Conservation (phyloP, 2,888 invertebrate genomes). For the Altica lythri region DNA sequence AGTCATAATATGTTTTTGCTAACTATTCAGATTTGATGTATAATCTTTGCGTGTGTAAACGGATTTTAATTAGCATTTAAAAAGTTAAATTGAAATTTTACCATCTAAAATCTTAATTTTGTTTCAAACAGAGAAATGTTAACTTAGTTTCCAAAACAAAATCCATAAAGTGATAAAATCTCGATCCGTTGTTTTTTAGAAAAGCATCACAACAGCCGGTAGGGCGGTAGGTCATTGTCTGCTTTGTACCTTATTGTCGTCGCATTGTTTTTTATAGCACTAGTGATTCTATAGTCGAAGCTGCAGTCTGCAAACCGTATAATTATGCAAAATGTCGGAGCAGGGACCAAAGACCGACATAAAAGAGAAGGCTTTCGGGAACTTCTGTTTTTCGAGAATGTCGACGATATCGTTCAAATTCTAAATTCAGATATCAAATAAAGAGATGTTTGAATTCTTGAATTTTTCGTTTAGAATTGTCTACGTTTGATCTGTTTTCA, state of each 20-base stretch:
- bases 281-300: conserved; percentile 1
- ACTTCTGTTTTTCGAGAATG: conserved; percentile 9
- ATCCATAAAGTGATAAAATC: neutral
- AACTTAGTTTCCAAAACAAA: neutral
- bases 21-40: too few species aligned
- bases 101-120: too few species aligned
- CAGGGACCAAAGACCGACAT: conserved; percentile 14
- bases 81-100: too few species aligned
- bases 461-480: neutral
- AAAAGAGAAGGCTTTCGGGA: conserved; percentile 8
- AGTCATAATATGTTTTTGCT: too few species aligned
- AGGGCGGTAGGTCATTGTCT: conserved; percentile 1
- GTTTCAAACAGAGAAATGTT: too few species aligned
- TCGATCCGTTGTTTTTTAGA: neutral
- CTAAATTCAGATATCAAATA: conserved; percentile 5
- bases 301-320: conserved; percentile 15
- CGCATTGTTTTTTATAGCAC: conserved; percentile 7
- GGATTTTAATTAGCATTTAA: too few species aligned
- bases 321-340: conserved; percentile 17
- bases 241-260: conserved; percentile 11
- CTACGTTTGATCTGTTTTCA: neutral
- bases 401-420: conserved; percentile 9
- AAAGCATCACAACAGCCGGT: conserved; percentile 1
- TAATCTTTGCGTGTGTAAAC: too few species aligned
- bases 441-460: neutral